Conservation (phyloP, 2,888 invertebrate species). For the Maniola hyperantus region DNA sequence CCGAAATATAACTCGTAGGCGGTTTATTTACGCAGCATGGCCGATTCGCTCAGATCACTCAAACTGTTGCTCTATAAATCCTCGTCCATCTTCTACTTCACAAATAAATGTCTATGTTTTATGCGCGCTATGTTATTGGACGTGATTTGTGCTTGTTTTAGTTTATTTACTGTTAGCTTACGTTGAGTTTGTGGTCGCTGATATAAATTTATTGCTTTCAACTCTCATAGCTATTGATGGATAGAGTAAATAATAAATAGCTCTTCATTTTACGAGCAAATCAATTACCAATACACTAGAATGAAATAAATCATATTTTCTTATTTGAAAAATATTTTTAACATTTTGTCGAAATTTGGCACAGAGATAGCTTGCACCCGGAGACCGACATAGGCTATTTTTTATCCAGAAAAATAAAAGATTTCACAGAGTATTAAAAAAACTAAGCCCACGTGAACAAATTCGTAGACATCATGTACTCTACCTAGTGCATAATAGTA, state of each 20-base stretch:
- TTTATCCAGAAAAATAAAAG: too few relatives aligned
- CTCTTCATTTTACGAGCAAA: not conserved
- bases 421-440: too few relatives aligned
- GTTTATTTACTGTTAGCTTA: constrained; percentile 33
- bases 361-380: too few relatives aligned
- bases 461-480: too few relatives aligned
- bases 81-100: constrained; percentile 48
- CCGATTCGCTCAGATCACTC: constrained; percentile 47
- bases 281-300: not conserved
- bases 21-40: constrained; percentile 54
- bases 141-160: constrained; percentile 40
- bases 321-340: too few relatives aligned
- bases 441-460: too few relatives aligned
- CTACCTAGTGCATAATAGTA: too few relatives aligned
- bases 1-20: constrained; percentile 48
- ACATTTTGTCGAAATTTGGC: too few relatives aligned
- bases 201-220: constrained; percentile 20
- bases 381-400: too few relatives aligned
- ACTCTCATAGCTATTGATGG: constrained; percentile 13
- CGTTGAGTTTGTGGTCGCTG: constrained; percentile 23
- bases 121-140: constrained; percentile 41
- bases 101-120: constrained; percentile 52
- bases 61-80: constrained; percentile 51
- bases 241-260: constrained; percentile 13
- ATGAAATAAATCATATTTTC: not conserved